phyloP scores from a whole-genome alignment of 2,797 vertebrate species.

The Onychomys torridus region DNA sequence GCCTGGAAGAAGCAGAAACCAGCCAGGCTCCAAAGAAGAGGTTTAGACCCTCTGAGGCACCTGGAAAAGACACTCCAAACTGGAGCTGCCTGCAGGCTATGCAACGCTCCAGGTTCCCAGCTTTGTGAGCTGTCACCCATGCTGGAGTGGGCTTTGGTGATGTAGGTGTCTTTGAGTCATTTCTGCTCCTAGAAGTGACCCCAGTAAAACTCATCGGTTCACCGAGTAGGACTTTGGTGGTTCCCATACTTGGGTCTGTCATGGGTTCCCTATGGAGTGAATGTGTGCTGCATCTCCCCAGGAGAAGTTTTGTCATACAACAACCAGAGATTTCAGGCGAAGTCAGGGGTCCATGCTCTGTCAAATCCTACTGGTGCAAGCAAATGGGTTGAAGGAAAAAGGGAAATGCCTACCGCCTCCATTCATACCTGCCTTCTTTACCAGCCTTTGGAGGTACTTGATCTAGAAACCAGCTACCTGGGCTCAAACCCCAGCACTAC shows the following conservation, averaged over 20 bases:
- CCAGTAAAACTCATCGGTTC: neutral
- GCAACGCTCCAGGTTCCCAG: neutral
- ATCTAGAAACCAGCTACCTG: neutral
- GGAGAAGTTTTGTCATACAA: neutral
- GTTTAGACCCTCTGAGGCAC: neutral
- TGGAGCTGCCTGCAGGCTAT: neutral
- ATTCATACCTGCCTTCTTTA: neutral
- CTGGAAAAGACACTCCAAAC: neutral
- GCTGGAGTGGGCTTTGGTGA: too few relatives aligned
- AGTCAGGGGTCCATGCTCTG: constrained; percentile 7
- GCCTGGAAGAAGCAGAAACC: neutral
- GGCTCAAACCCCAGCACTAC: constrained; percentile 36
- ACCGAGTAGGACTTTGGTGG: neutral
- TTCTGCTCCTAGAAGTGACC: neutral
- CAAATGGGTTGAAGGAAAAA: neutral
- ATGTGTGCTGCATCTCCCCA: neutral
- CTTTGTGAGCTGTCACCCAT: neutral
- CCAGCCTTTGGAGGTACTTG: neutral
- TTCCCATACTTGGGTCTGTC: neutral
- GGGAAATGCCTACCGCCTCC: neutral
- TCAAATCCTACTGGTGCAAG: neutral
- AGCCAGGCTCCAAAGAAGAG: neutral
- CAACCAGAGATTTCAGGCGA: neutral
- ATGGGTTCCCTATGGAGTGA: neutral
- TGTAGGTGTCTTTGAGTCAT: neutral